Evolutionary conservation across 2,797 vertebrate genomes (phyloP), one percentile per base, ranked within the genome.

Genomic region (Cirrhinus mrigala): DNA sequence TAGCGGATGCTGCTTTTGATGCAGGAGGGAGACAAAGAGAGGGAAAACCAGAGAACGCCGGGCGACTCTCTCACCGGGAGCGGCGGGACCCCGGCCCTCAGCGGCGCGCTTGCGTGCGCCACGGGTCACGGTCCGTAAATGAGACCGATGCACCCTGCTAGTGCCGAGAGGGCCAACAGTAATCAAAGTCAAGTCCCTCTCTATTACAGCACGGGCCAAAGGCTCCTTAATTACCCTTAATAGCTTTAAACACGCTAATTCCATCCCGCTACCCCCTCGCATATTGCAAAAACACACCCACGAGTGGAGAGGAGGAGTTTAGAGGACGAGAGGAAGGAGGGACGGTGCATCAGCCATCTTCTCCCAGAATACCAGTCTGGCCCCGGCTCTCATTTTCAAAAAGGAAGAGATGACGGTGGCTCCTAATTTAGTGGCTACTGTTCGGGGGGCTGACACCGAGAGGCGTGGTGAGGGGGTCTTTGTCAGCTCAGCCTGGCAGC

Each of bases 191-290:
- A 58, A 89, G 93, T 94, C 95, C 96, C 94, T 94, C 93, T 89
- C 76, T 52, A 85, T 87, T 82, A 90, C 93, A 93, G 95, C 96
- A 93, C 94, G 96, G 97, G 96, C 96, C 96, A 97, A 96, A 94
- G 94, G 93, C 95, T 94, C 93, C 96, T 96, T 98, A 97, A 98
- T 97, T 98, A 97, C 93, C 94, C 95, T 86, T 98, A 97, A 98
- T 97, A 96, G 97, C 96, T 97, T 97, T 96, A 96, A 98, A 98
- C 96, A 96, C 93, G 95, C 96, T 95, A 95, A 96, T 96, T 96
- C 94, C 92, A 94, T 94, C 93, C 90, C 89, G 93, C 94, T 95
- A 95, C 94, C 92, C 91, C 93, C 94, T 94, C 93, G 91, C 92
- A 58, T 73, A 50, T 22, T 15, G 50, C 66, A 58, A 56, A 83